Evolutionary conservation across 1,140 invertebrate species (phyloP).

Genomic region (Cataglyphis hispanica): DNA sequence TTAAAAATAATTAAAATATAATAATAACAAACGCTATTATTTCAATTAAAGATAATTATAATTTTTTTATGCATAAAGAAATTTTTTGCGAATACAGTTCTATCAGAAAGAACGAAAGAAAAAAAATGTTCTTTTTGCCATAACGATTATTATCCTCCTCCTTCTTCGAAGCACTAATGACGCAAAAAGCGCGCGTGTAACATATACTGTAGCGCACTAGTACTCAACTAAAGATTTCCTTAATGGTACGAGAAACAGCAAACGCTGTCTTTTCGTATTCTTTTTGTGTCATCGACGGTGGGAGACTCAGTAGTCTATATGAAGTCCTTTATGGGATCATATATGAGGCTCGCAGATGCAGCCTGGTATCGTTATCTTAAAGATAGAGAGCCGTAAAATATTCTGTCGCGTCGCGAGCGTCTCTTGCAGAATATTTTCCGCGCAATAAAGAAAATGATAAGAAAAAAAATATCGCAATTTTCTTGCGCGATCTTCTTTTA

Average conservation of each 20-base stretch:
- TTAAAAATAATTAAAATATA: background rate
- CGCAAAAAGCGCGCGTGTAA: constrained; percentile 38
- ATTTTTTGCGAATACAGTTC: background rate
- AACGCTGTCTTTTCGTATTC: constrained; percentile 44
- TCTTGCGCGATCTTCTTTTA: background rate
- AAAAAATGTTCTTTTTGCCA: constrained; percentile 20
- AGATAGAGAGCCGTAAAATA: constrained; percentile 28
- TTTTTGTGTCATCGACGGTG: constrained; percentile 48
- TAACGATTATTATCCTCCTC: constrained; percentile 39
- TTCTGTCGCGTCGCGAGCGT: constrained; percentile 5
- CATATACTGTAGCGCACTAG: constrained; percentile 9
- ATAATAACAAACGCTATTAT: background rate
- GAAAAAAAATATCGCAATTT: background rate
- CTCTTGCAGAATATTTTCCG: constrained; percentile 6
- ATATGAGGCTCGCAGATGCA: constrained; percentile 35
- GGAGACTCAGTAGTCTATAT: background rate
- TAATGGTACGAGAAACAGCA: constrained; percentile 58
- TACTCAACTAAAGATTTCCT: constrained; percentile 17
- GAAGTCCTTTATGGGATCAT: constrained; percentile 37
- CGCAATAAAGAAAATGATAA: background rate
- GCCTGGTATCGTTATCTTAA: constrained; percentile 45
- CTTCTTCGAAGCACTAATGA: constrained; percentile 19
- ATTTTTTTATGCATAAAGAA: background rate
- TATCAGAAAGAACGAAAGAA: background rate
- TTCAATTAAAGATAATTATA: background rate